Base-by-base conservation (phyloP, 2,888 invertebrate species). In the Drosophila kokeensis region DNA sequence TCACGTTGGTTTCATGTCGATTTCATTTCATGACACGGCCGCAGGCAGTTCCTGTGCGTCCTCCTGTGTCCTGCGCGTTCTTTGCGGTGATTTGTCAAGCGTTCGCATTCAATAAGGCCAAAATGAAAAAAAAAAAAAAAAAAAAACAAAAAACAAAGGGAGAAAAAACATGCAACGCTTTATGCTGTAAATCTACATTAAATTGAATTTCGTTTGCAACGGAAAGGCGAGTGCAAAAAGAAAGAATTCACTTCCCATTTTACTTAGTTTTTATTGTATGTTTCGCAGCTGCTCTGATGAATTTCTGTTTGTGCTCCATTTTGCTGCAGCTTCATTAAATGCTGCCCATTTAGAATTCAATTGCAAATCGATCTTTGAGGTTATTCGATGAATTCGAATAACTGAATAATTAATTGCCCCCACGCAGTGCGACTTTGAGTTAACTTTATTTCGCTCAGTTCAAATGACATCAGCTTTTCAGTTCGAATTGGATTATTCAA, bases 1-100 rank as follows among this genome's bases (percentile, higher is more conserved):
- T 87, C 87, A 87, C 87, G 88, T 87, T 88, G 87, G 87, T 85
- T 87, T 87, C 83, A 89, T 89, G 87, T 87, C 90, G 88, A 87
- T 87, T 87, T 87, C 87, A 84, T 85, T 85, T 83, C 89, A 85
- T 81, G 85, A 89, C 87, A 87, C 77, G 61, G 87, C 85, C 89
- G 74, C 89, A 76, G 89, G 79, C 83, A 59, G 52, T 57, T 63
- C 57, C 32, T 59, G 49, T 63, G 59, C 42, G n/a, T 54, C 36
- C 34, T 24, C 21, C 48, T 53, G 61, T 36, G 32, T 15, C 27
- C 66, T 38, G 40, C 49, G 60, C 60, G 65, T 52, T 52, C 76
- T 61, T 58, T 66, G 75, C 77, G 85, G 85, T 83, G 86, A 89
- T 87, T 89, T 89, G 85, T 80, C 86, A 89, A 87, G 80, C 82